Conservation (phyloP, 2,113 vertebrate genomes). For the Alexandromys fortis region DNA sequence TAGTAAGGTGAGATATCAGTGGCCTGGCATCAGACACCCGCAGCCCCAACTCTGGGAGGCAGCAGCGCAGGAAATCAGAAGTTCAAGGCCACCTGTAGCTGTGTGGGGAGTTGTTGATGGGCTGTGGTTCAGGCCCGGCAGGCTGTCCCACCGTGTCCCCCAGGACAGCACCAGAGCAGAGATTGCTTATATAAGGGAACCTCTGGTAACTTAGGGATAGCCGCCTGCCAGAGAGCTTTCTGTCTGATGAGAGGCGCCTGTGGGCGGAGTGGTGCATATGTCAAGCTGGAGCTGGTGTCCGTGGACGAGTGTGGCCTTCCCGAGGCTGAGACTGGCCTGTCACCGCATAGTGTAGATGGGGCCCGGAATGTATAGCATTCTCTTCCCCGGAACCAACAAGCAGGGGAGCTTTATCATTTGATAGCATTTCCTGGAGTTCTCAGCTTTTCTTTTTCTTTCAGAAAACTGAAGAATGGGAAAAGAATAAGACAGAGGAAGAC, state of each 20-base stretch:
- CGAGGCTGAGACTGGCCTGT: neutral
- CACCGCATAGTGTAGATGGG: neutral
- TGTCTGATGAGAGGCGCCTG: neutral
- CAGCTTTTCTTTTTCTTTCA: slow-evolving; percentile 80
- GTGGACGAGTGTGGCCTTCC: accelerated
- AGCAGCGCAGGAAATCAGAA: neutral
- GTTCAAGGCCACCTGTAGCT: neutral
- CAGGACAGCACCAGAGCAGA: neutral
- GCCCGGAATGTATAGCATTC: too few relatives aligned
- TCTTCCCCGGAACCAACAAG: neutral
- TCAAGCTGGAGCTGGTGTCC: neutral
- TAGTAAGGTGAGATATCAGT: neutral
- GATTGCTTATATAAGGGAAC: too few relatives aligned
- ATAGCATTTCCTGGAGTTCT: slow-evolving; percentile 19
- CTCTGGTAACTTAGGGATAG: neutral
- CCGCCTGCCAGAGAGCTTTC: neutral
- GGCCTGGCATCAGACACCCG: neutral
- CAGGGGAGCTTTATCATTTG: neutral
- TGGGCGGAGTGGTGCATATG: neutral
- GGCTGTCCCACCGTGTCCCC: neutral
- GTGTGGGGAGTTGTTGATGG: neutral
- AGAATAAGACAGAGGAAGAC: slow-evolving; percentile 91
- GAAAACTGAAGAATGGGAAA: slow-evolving; percentile 97
- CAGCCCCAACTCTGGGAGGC: neutral
- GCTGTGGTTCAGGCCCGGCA: neutral